These are phyloP conservation scores for Slavum lentiscoides DNA, from an alignment of 2,888 invertebrate genomes.

Conservation along the genomic window DNA sequence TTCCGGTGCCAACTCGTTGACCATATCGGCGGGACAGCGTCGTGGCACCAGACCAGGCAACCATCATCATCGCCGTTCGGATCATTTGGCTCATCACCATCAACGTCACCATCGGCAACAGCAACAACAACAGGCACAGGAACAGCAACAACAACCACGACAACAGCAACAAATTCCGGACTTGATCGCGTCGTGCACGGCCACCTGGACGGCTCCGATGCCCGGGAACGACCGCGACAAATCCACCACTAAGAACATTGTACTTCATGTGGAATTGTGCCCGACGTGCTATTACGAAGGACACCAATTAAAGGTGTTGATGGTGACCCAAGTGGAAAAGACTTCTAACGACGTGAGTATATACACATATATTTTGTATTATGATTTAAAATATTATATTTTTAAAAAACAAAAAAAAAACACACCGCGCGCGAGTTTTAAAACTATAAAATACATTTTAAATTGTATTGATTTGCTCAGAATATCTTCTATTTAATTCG, in stretches of 20 bases:
- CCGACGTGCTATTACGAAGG: neutral
- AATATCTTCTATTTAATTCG: no score
- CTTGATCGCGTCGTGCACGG: neutral
- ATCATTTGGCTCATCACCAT: neutral
- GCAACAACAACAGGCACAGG: neutral
- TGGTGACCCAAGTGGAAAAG: no score
- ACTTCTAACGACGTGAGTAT: no score
- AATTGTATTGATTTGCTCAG: no score
- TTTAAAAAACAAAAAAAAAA: no score
- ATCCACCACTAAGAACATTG: no score
- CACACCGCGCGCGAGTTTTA: no score
- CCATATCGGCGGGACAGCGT: neutral
- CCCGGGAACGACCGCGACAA: neutral
- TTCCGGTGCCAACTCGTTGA: no score
- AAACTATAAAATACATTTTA: no score
- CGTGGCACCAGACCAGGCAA: neutral
- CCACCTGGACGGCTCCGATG: neutral
- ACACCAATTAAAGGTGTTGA: neutral
- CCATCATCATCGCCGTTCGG: neutral
- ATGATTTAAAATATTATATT: no score
- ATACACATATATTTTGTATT: no score
- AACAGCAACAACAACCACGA: no score
- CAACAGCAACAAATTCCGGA: slow-evolving; percentile 1
- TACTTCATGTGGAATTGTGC: slow-evolving; percentile 10
- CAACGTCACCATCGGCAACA: neutral